These are phyloP conservation scores for Poecilia gillii DNA, from an alignment of 2,797 vertebrate species.

Conservation along the genomic window DNA sequence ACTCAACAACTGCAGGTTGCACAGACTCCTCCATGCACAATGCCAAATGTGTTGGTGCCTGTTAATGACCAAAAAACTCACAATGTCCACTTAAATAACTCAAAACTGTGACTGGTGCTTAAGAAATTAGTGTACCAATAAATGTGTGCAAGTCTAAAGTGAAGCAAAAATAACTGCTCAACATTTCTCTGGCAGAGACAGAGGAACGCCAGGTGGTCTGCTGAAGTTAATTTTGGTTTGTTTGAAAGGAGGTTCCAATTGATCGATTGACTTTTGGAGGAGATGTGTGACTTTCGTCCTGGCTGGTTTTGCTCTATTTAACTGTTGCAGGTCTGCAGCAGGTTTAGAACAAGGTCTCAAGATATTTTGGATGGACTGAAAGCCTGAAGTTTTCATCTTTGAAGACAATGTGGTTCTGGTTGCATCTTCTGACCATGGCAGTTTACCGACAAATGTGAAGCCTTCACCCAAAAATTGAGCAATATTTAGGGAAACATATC, in stretches of 20 bases:
- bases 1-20: no score
- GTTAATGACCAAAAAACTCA: no score
- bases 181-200: background rate
- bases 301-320: background rate
- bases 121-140: background rate
- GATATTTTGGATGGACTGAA: background rate
- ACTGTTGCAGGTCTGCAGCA: background rate
- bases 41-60: no score
- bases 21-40: background rate
- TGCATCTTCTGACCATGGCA: background rate
- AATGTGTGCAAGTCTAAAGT: background rate
- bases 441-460: background rate
- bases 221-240: background rate
- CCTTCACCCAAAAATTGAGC: no score
- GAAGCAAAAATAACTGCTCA: background rate
- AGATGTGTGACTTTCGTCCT: background rate
- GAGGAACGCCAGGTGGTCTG: background rate
- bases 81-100: background rate
- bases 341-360: background rate
- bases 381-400: background rate
- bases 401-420: background rate
- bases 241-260: background rate
- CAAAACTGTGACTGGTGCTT: background rate
- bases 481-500: background rate
- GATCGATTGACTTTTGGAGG: background rate